Base-by-base conservation (phyloP, 2,888 invertebrate species). In the Drosophila monieri region DNA sequence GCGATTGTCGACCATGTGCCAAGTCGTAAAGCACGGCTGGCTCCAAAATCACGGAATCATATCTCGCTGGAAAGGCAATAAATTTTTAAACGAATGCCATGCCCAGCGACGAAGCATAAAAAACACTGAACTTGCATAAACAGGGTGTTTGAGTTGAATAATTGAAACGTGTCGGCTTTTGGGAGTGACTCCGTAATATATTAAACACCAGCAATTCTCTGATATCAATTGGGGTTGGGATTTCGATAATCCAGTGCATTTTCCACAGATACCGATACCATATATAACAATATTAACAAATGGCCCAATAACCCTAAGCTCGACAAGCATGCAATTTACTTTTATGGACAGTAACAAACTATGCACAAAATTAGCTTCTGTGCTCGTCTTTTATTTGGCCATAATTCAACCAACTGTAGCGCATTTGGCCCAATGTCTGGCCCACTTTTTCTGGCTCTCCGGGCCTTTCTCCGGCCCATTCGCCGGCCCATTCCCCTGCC, bases 331-430 rank as follows among this genome's bases (percentile, higher is more conserved):
- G 64, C 64, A 64, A 65, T 65, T 65, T 43, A 43, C 39, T 61
- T 69, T 69, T 69, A 69, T 69, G 61, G 67, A 39, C 54, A 32
- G 49, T 61, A 69, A 69, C 69, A 69, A 66, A 57, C 58, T 73
- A 62, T 62, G 60, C 58, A 69, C 69, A 49, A 55, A 69, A 69
- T 69, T 69, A 69, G 69, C 69, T 69, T 53, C 74, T 58, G 58
- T 49, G 58, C 55, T 52, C 68, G 53, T 58, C 51, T 59, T 51
- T 64, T 25, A 62, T 52, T 71, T 66, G 78, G 37, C 52, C 62
- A 54, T 54, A 76, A 62, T 59, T 73, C 53, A 72, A 69, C 74
- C 65, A 67, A 79, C 66, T 67, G 49, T 65, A 52, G 48, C 54
- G 61, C 64, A 76, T 57, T 65, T 52, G 61, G 61, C 21, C 61